A percentile compares a stretch with the other conserved stretches of the same genome.
Conservation (phyloP, 2,888 invertebrate species). For the Parnassius apollo region DNA sequence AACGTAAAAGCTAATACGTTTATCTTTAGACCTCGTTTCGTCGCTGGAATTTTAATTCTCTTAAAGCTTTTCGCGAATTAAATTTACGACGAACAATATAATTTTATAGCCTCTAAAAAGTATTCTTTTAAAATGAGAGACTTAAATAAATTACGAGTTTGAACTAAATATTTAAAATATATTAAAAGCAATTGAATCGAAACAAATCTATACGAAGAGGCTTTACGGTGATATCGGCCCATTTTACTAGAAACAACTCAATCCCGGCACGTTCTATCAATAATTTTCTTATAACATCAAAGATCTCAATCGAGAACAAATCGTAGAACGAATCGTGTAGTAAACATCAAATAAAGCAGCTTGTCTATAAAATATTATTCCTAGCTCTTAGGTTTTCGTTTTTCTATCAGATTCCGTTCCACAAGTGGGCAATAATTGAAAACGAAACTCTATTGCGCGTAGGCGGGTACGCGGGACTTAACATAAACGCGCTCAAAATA, state of each 20-base stretch:
- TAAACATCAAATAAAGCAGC: constrained; percentile 76
- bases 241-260: constrained; percentile 51
- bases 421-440: constrained; percentile 82
- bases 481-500: constrained; percentile 78
- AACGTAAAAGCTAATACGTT: constrained; percentile 66
- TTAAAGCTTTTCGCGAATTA: constrained; percentile 62
- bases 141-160: constrained; percentile 36
- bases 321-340: constrained; percentile 55
- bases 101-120: constrained; percentile 59
- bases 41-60: constrained; percentile 69
- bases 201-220: constrained; percentile 47
- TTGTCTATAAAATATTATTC: constrained; percentile 79
- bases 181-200: constrained; percentile 53
- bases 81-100: constrained; percentile 65
- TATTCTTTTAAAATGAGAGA: constrained; percentile 49
- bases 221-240: constrained; percentile 48
- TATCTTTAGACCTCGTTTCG: constrained; percentile 66
- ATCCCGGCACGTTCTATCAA: constrained; percentile 75
- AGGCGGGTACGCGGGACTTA: constrained; percentile 73
- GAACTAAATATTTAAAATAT: constrained; percentile 35
- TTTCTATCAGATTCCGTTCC: constrained; percentile 74
- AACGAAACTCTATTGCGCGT: constrained; percentile 76
- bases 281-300: constrained; percentile 76
- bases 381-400: constrained; percentile 70
- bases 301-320: constrained; percentile 72